A percentile compares a stretch with the other conserved stretches of the same genome.
Evolutionary conservation across 2,888 invertebrate genomes (phyloP).

Genomic region (Dasysyrphus albostriatus): DNA sequence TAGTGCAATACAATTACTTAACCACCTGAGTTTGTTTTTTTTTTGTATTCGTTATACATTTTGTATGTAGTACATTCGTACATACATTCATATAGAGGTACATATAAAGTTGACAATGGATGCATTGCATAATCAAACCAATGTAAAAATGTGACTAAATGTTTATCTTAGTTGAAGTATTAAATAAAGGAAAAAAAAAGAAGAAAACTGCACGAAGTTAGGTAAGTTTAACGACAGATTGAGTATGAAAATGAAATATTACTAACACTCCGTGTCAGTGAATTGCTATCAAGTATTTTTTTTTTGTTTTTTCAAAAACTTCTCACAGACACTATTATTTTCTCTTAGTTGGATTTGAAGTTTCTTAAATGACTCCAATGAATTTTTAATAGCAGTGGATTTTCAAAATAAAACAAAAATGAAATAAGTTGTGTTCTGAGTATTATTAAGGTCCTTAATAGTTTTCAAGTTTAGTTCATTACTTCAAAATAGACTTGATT

Average conservation of each 20-base stretch:
- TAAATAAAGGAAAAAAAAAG: background rate
- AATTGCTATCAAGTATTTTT: background rate
- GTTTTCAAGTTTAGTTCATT: too few species aligned
- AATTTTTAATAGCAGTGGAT: too few species aligned
- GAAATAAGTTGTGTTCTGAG: too few species aligned
- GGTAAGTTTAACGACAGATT: slow-evolving; percentile 19
- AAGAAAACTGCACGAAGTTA: background rate
- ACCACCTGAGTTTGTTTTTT: slow-evolving; percentile 21
- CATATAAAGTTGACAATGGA: background rate
- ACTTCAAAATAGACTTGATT: too few species aligned
- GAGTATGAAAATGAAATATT: slow-evolving; percentile 14
- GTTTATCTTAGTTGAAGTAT: slow-evolving; percentile 19
- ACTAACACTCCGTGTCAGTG: background rate
- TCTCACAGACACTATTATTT: too few species aligned
- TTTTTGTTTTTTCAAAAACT: background rate
- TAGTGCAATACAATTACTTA: slow-evolving; percentile 37
- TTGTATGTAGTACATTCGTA: background rate
- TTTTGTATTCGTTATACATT: background rate
- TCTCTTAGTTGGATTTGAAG: too few species aligned
- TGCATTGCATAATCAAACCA: slow-evolving; percentile 53
- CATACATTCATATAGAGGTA: too few species aligned
- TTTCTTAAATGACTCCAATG: too few species aligned
- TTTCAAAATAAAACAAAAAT: too few species aligned
- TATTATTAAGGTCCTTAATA: too few species aligned
- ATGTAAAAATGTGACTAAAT: slow-evolving; percentile 27